A percentile compares a stretch with the other conserved stretches of the same genome.
Evolutionary conservation across 2,888 invertebrate species (phyloP).

Genomic region (Hydroisotoma schaefferi): DNA sequence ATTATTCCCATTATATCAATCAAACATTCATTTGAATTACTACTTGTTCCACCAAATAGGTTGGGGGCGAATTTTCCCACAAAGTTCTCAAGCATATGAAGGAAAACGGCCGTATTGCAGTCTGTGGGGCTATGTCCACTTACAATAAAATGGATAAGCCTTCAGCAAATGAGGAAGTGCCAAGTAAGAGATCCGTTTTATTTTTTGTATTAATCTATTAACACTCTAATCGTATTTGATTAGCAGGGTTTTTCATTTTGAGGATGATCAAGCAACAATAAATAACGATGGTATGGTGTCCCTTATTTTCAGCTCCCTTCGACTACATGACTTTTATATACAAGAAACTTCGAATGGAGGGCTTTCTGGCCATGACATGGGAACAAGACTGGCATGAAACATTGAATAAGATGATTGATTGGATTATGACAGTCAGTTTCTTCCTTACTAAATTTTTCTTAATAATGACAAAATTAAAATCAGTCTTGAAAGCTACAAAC

Average conservation of each 20-base stretch:
- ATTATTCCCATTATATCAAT: too few species aligned
- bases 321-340: constrained; percentile 5
- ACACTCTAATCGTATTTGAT: too few species aligned
- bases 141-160: constrained; percentile 18
- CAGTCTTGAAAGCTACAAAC: background rate
- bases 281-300: too few species aligned
- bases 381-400: background rate
- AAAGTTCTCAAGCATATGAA: constrained; percentile 23
- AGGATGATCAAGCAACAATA: too few species aligned
- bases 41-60: constrained; percentile 6
- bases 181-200: background rate
- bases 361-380: background rate
- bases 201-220: too few species aligned
- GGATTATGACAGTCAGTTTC: background rate
- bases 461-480: background rate
- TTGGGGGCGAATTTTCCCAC: constrained; percentile 26
- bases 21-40: background rate
- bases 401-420: background rate
- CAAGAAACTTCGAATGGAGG: constrained; percentile 9
- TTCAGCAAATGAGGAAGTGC: too few species aligned
- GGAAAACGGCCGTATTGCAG: constrained; percentile 17
- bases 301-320: constrained; percentile 8
- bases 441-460: background rate
- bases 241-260: too few species aligned
- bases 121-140: constrained; percentile 26